Conservation (phyloP, 2,113 vertebrate genomes). For the Eulemur rufifrons region DNA sequence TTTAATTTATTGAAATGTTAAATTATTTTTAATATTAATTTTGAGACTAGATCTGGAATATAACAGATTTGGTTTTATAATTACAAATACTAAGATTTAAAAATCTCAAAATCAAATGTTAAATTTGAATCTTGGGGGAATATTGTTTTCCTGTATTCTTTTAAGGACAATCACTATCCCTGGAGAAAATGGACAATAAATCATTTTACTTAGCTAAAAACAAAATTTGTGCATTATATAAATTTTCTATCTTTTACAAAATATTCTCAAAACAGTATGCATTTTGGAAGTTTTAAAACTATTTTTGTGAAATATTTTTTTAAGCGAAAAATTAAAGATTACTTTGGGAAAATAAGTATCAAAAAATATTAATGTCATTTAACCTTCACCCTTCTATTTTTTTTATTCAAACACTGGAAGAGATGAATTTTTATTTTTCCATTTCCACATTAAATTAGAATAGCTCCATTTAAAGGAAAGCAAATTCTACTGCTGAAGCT, state of each 20-base stretch:
- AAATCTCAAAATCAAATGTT: neutral
- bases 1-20: neutral
- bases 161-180: neutral
- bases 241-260: neutral
- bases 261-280: neutral
- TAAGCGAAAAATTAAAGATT: neutral
- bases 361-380: neutral
- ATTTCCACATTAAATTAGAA: conserved; percentile 9
- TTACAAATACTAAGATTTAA: neutral
- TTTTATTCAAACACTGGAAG: neutral
- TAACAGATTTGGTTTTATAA: neutral
- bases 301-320: neutral
- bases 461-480: neutral
- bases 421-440: neutral
- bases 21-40: conserved; percentile 20
- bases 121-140: neutral
- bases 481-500: neutral
- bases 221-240: neutral
- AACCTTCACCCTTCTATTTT: neutral
- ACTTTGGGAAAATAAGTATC: neutral
- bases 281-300: neutral
- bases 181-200: neutral
- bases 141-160: neutral
- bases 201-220: neutral
- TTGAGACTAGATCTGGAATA: neutral